Base-by-base conservation (phyloP, 2,888 invertebrate species). In the Conistra vaccinii region DNA sequence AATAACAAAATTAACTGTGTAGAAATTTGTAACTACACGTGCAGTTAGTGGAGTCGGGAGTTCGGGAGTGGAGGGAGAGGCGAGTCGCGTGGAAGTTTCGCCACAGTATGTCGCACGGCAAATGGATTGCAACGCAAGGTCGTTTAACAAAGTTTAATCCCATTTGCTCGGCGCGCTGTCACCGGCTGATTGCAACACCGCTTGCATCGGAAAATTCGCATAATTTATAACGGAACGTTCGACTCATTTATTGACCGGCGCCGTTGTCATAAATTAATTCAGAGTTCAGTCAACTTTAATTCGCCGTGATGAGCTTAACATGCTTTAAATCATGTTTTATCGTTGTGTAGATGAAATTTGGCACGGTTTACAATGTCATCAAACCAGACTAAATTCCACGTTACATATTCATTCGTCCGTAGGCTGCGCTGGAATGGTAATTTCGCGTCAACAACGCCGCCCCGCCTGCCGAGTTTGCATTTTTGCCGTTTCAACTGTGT, bases 71-170 rank as follows among this genome's bases (percentile, higher is more conserved):
- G 73, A 75, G 73, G 80, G 79, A 81, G 85, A 77, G 74, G 69
- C 78, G 80, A 82, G 84, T 81, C 85, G 83, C 75, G 89, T 88
- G 85, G 87, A 93, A 94, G 92, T 94, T 94, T 92, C 86, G 85
- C 93, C 92, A 90, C 92, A 91, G 89, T 87, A 83, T 91, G 92
- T 92, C 93, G 93, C 92, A 80, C 90, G 84, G 91, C 92, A 94
- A 94, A 95, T 94, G 94, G 93, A 94, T 94, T 93, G 93, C 93
- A 93, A 93, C 91, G 92, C 94, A 93, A 95, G 93, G 94, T 93
- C 93, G 94, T 94, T 96, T 94, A 95, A 93, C 95, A 94, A 95
- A 95, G 93, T 95, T 95, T 95, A 95, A 95, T 95, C 94, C 93
- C 92, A 93, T 95, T 95, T 93, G 91, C 91, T 90, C 90, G 88